Evolutionary conservation across 1,140 invertebrate species (phyloP).

Genomic region (Monochamus saltuarius): DNA sequence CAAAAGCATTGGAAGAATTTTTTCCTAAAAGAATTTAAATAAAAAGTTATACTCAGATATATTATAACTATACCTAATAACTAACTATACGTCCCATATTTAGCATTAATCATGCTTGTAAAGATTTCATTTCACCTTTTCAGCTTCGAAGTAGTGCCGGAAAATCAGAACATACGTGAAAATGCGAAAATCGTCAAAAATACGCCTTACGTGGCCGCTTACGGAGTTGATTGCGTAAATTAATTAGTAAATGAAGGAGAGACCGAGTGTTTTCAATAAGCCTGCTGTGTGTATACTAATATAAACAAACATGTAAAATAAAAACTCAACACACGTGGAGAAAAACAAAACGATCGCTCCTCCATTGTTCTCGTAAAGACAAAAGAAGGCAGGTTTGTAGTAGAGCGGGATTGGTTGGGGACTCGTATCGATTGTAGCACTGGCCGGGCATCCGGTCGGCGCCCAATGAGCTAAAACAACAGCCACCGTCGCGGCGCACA

Average conservation of each 20-base stretch:
- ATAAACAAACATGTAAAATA: conserved; percentile 4
- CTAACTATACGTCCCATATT: too few species aligned
- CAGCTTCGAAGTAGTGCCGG: too few species aligned
- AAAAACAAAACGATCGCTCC: conserved; percentile 33
- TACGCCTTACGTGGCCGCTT: neutral
- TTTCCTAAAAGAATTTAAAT: too few species aligned
- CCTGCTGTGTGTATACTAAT: conserved; percentile 2
- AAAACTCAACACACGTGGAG: conserved; percentile 6
- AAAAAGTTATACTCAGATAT: too few species aligned
- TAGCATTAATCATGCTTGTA: too few species aligned
- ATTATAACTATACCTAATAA: too few species aligned
- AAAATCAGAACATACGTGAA: too few species aligned
- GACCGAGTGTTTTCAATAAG: neutral
- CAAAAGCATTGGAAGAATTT: too few species aligned
- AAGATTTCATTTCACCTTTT: too few species aligned
- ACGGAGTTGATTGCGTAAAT: neutral
- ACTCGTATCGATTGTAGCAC: conserved; percentile 48
- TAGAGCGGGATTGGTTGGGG: conserved; percentile 46
- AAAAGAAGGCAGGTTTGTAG: conserved; percentile 49
- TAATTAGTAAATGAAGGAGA: neutral
- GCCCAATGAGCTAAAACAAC: conserved; percentile 52
- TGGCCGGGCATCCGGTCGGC: conserved; percentile 49
- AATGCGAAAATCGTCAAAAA: too few species aligned
- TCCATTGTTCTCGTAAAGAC: conserved; percentile 50
- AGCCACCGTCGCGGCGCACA: conserved; percentile 36